Base-by-base conservation (phyloP, 2,113 vertebrate genomes). In the Nettapus auritus region DNA sequence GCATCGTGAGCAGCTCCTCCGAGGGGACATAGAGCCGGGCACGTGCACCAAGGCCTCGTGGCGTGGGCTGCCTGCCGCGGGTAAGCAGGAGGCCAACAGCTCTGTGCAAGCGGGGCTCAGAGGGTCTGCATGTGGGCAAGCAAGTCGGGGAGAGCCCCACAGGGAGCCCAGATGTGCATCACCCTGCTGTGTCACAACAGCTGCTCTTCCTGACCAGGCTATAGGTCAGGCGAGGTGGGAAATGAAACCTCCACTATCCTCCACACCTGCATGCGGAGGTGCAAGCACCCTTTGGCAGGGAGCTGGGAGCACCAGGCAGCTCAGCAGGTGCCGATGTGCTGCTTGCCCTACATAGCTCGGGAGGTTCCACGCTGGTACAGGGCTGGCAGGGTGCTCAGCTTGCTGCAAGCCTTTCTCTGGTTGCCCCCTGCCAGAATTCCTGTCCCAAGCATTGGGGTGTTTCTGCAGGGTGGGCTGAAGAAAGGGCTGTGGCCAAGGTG, bases 401-500 rank as follows among this genome's bases (percentile, higher is more conserved):
- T 15, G 53, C 13, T n/a, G 25, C 19, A 28, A 66, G 9, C n/a
- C 50, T 48, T 66, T 48, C 59, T 38, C 44, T 23, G 59, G 19
- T 29, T 31, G 9, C 25, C 36, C 60, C 42, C 52, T 8, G 20
- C 31, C 36, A 38, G 50, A 34, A 82, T 44, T 60, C 25, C 0
- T 0, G 25, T 46, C 62, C 17, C n/a, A 57, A 19, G 71, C 14
- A 80, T 21, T 42, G 38, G 53, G 26, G 33, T 14, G 50, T 29
- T 52, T 44, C 79, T 70, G n/a, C 36, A 16, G 21, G 4, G 1
- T 3, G 23, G 2, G 4, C 20, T 53, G 44, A 18, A 71, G 31
- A 6, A 0, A 3, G 13, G 3, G 6, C 50, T 69, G 70, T 0
- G 0, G 5, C 31, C 19, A 4, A 53, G 21, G 36, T 38, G 6